A percentile compares a stretch with the other conserved stretches of the same genome.
These are phyloP conservation scores for Numida meleagris DNA, from an alignment of 2,113 vertebrate species.

Conservation along the genomic window DNA sequence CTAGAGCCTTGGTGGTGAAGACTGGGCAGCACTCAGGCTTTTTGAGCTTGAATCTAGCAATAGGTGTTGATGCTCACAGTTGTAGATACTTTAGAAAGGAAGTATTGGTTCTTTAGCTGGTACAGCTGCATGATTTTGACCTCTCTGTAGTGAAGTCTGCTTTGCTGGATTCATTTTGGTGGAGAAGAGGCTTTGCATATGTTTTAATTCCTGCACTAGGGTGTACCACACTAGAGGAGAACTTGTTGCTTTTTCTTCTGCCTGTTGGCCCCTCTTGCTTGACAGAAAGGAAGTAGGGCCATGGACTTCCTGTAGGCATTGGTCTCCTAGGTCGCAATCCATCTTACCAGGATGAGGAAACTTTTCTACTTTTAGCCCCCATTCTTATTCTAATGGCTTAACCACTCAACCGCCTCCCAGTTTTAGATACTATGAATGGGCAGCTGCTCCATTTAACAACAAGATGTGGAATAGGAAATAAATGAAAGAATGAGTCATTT, in stretches of 20 bases:
- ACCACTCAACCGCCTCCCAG: background rate
- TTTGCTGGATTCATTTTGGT: background rate
- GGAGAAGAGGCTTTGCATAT: background rate
- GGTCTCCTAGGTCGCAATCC: background rate
- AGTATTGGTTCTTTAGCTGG: background rate
- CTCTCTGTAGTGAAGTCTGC: background rate
- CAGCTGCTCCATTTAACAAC: background rate
- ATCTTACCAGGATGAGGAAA: background rate
- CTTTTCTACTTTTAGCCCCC: background rate
- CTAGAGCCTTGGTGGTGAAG: background rate
- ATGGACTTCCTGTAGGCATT: background rate
- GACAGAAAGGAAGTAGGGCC: background rate
- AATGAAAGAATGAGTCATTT: no score
- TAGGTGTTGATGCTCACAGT: background rate
- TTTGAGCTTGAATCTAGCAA: background rate
- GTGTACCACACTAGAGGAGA: background rate
- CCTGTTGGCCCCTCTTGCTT: background rate
- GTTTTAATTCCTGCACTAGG: background rate
- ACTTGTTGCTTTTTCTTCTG: background rate
- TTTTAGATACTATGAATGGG: background rate
- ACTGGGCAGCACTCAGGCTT: background rate
- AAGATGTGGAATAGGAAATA: no score
- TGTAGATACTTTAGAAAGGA: background rate
- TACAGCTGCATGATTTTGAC: background rate
- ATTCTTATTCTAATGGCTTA: background rate